These are phyloP conservation scores for Cuniculus paca DNA, from an alignment of 2,797 vertebrate genomes.

Conservation along the genomic window DNA sequence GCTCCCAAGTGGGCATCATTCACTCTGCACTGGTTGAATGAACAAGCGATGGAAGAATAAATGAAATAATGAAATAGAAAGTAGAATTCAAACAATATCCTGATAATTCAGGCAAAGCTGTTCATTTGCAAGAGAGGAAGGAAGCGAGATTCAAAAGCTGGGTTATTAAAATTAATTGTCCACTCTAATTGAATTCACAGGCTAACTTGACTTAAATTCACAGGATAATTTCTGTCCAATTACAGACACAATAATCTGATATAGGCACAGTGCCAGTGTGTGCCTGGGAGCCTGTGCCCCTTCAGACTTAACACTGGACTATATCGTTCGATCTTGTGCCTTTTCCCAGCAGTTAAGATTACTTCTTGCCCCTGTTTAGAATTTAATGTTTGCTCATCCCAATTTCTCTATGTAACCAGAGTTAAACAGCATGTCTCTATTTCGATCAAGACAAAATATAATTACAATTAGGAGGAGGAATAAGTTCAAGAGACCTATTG, in stretches of 20 bases:
- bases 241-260: conserved; percentile 64
- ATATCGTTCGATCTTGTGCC: conserved; percentile 1
- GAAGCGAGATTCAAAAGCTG: conserved; percentile 51
- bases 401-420: conserved; percentile 45
- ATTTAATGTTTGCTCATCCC: conserved; percentile 18
- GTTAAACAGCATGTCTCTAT: conserved; percentile 43
- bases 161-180: conserved; percentile 74
- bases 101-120: conserved; percentile 46
- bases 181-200: conserved; percentile 74
- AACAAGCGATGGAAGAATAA: background rate
- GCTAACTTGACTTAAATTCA: conserved; percentile 72
- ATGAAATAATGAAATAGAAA: conserved; percentile 17
- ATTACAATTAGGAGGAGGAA: background rate
- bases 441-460: conserved; percentile 35
- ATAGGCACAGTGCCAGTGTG: conserved; percentile 16
- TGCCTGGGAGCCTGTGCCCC: background rate
- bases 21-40: background rate
- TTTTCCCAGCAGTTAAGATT: conserved; percentile 36
- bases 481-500: background rate
- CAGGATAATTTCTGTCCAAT: conserved; percentile 71
- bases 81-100: conserved; percentile 43
- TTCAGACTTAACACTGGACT: background rate
- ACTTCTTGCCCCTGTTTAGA: conserved; percentile 9
- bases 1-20: background rate
- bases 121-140: conserved; percentile 32